These are phyloP conservation scores for Nesoenas mayeri DNA, from an alignment of 2,113 vertebrate genomes.

Conservation along the genomic window DNA sequence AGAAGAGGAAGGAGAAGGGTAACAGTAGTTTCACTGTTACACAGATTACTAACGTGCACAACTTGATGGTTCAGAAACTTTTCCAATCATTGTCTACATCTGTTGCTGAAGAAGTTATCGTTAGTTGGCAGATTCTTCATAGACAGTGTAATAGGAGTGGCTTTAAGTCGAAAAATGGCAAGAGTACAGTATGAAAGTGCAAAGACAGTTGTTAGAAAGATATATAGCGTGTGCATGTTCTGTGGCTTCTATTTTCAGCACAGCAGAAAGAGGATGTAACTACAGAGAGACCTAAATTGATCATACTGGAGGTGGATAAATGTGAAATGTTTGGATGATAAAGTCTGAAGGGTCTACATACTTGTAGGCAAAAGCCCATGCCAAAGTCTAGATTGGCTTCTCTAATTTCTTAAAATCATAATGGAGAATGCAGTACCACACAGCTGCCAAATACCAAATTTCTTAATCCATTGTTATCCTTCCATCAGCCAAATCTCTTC, in stretches of 20 bases:
- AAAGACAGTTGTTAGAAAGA: conserved; percentile 40
- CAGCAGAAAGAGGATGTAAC: background rate
- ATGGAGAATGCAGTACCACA: background rate
- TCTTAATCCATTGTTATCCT: background rate
- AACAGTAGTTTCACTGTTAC: conserved; percentile 60
- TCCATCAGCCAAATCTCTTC: background rate
- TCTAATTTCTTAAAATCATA: background rate
- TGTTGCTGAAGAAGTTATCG: background rate
- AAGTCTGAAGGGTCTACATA: background rate
- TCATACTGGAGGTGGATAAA: background rate
- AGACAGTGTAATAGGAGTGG: background rate
- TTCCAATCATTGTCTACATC: background rate
- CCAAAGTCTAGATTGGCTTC: background rate
- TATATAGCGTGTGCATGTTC: conserved; percentile 11
- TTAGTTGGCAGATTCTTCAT: conserved; percentile 1
- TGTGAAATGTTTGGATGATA: background rate
- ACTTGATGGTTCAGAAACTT: background rate
- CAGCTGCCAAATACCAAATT: background rate
- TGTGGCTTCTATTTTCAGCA: background rate
- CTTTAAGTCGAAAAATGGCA: background rate
- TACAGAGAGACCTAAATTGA: background rate
- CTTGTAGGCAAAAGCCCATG: background rate
- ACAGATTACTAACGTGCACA: background rate
- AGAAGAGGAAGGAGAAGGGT: conserved; percentile 29
- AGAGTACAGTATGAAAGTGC: conserved; percentile 3